Percentiles rank a stretch among this genome's conserved stretches.
Evolutionary conservation across 2,797 vertebrate genomes (phyloP).

Genomic region (Cryptoblepharus egeriae): DNA sequence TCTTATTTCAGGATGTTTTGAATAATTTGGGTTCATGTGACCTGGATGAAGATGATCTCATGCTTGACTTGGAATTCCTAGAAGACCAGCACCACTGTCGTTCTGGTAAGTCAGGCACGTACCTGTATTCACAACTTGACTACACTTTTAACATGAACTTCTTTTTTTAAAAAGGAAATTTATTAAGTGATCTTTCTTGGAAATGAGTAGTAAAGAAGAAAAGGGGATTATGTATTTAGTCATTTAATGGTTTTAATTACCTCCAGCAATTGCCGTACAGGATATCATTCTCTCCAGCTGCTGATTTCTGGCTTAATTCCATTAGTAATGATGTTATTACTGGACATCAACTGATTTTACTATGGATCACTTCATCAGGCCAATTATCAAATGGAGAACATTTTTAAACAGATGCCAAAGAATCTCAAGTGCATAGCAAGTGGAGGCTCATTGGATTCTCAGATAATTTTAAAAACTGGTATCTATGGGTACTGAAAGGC

Average conservation of each 20-base stretch:
- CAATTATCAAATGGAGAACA: constrained; percentile 5
- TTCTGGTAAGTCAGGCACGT: constrained; percentile 82
- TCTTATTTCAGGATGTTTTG: constrained; percentile 81
- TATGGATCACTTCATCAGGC: not conserved
- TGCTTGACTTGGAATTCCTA: constrained; percentile 95
- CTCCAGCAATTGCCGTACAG: not conserved
- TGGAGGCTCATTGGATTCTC: constrained; percentile 16
- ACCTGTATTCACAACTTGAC: not conserved
- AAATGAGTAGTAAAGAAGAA: constrained; percentile 24
- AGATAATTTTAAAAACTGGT: constrained; percentile 10
- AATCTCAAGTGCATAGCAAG: constrained; percentile 6
- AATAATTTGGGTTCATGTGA: constrained; percentile 97
- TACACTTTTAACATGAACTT: not conserved
- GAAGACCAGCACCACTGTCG: constrained; percentile 89
- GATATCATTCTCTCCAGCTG: constrained; percentile 1
- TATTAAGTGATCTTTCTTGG: constrained; percentile 13
- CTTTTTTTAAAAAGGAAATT: not conserved
- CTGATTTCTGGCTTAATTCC: constrained; percentile 3
- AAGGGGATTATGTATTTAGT: not conserved
- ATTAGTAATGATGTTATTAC: constrained; percentile 5
- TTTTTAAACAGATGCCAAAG: constrained; percentile 24
- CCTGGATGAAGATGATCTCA: constrained; percentile 96
- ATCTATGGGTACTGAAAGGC: not conserved
- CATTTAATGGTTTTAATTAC: constrained; percentile 17
- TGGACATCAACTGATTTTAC: not conserved